Evolutionary conservation across 2,113 vertebrate species (phyloP), one percentile per base, ranked within the genome.

Genomic region (Thunnus thynnus): DNA sequence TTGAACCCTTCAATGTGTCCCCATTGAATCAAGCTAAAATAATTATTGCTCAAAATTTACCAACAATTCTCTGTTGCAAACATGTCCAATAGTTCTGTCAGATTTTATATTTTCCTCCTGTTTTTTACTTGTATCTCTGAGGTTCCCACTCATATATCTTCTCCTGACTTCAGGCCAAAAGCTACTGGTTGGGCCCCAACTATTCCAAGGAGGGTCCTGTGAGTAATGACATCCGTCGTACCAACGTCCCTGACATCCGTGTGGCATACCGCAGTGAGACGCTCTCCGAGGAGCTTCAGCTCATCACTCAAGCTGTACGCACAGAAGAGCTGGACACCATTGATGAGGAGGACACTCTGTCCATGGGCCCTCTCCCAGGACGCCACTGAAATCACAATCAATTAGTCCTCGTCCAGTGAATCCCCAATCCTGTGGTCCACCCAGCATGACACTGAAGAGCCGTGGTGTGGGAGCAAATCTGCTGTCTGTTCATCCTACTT

Each of bases 201-300:
- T 98, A 97, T 60, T 88, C 87, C 47, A 95, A 92, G 65, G 97
- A 98, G 52, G 96, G 98, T 2, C 96, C 97, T 0, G 94, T 95
- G 72, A 96, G 96, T 55, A 99, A 99, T 0, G 98, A 99, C 89
- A 99, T 99, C 85, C 96, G 97, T 0, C 96, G 97, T 1, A 97
- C 97, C 81, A 99, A 99, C 0, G 96, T 99, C 47, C 97, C 98
- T 0, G 97, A 99, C 69, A 99, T 99, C 87, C 96, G 97, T 0
- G 97, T 98, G 79, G 95, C 95, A 13, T 99, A 96, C 84, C 96
- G 98, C 76, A 91, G 95, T 0, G 98, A 99, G 94, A 99, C 97
- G 0, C 93, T 98, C 18, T 96, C 95, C 50, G 97, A 99, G 91
- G 98, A 99, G 94, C 95, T 99, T 70, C 94, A 96, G 0, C 97